These are phyloP conservation scores for Tetragonisca angustula DNA, from an alignment of 2,888 invertebrate species.

Conservation along the genomic window DNA sequence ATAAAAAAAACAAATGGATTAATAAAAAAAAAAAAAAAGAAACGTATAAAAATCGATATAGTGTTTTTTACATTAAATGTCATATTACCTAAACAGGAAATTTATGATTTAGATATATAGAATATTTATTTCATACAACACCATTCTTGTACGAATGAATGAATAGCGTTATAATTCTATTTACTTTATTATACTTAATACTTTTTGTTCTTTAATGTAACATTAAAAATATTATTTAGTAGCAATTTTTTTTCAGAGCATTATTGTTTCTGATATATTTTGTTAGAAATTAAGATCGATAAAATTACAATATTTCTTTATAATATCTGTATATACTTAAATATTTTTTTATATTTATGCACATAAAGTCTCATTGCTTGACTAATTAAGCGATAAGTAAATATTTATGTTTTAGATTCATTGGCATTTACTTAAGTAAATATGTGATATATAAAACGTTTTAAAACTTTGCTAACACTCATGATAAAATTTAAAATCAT, in stretches of 20 bases:
- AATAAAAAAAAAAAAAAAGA: neutral
- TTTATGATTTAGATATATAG: neutral
- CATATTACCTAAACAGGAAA: neutral
- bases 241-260: neutral
- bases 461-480: too few relatives aligned
- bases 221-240: neutral
- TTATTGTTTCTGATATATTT: neutral
- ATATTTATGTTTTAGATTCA: too few relatives aligned
- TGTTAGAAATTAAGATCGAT: neutral
- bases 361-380: too few relatives aligned
- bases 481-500: too few relatives aligned
- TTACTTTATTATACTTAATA: neutral
- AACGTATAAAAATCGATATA: neutral
- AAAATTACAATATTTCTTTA: neutral
- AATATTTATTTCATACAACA: neutral
- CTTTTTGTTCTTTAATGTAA: neutral
- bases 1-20: too few relatives aligned
- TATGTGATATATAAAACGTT: too few relatives aligned
- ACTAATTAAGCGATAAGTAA: too few relatives aligned
- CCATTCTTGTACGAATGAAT: neutral
- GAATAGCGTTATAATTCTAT: neutral
- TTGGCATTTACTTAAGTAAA: too few relatives aligned
- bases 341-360: too few relatives aligned
- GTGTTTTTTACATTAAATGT: constrained; percentile 1
- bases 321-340: too few relatives aligned